Evolutionary conservation across 2,888 invertebrate species (phyloP), one percentile per base, ranked within the genome.

Genomic region (Sceliomorpha sp.): DNA sequence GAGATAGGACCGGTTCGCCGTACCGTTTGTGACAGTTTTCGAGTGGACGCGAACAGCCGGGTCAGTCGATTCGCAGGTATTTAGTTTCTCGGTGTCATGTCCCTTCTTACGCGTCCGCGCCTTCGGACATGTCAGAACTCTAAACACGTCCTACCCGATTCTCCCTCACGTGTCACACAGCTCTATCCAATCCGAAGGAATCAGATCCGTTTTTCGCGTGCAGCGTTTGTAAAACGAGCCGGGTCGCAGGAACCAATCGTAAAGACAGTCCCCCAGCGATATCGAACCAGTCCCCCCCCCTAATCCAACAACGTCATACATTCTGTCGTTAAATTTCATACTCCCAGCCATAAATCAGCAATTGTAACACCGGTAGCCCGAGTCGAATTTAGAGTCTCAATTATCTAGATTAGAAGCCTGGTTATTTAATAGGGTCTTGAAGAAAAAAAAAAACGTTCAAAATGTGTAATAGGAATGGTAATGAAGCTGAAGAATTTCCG

Each of bases 71-170:
- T 63, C 67, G 44, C 68, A 75, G 79, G 80, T 87, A 87, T 86
- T 86, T 85, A 83, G 82, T 85, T 87, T 85, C 86, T 73, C 77
- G 74, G 81, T 86, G 86, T 85, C 85, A 82, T 86, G 85, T 86
- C 84, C 77, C 74, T 81, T 81, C 85, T 87, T 83, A 86, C 86
- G 85, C 86, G 74, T 86, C 86, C 82, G 83, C 86, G 86, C 86
- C 85, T 86, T 73, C 55, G 73, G 79, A 87, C 85, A 83, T 81
- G 83, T 77, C 77, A 77, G 67, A 78, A 76, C 79, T 82, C 80
- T 80, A 85, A 85, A 83, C 82, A 82, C 79, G 77, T 81, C 81
- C 67, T 55, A 75, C 68, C 70, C 70, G 75, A 69, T 79, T 76
- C 70, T 67, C 72, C 67, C 73, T 74, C 71, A 63, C 73, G 72